phyloP scores from a whole-genome alignment of 2,113 vertebrate genomes.

The Upupa epops region DNA sequence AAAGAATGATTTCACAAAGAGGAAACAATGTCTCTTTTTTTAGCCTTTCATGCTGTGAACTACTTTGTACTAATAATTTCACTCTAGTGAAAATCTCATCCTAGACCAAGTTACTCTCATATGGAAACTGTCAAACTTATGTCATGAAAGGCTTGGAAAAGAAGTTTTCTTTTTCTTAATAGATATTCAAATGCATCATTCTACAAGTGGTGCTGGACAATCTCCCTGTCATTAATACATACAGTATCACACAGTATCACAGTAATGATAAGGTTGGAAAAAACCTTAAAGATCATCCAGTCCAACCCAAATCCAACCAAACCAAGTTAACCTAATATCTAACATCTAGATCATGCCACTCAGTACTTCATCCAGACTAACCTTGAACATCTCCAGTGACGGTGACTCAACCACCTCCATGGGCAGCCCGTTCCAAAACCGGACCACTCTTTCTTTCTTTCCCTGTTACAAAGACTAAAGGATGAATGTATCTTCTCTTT shows the following conservation, averaged over 20 bases:
- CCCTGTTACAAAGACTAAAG: not conserved
- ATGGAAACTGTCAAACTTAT: not conserved
- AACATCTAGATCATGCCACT: too few relatives aligned
- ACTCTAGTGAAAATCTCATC: not conserved
- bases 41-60: not conserved
- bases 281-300: too few relatives aligned
- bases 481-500: not conserved
- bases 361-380: too few relatives aligned
- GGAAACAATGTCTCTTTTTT: not conserved
- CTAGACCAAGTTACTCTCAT: not conserved
- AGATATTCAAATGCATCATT: not conserved
- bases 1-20: not conserved
- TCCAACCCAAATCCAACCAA: too few relatives aligned
- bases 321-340: too few relatives aligned
- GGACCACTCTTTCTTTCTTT: not conserved
- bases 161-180: not conserved
- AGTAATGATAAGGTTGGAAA: too few relatives aligned
- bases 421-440: too few relatives aligned
- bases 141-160: not conserved
- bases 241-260: too few relatives aligned
- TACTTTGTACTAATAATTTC: not conserved
- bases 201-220: not conserved
- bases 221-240: not conserved
- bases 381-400: too few relatives aligned
- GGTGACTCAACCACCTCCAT: too few relatives aligned